Base-by-base conservation (phyloP, 2,797 vertebrate genomes). In the Channa striata region DNA sequence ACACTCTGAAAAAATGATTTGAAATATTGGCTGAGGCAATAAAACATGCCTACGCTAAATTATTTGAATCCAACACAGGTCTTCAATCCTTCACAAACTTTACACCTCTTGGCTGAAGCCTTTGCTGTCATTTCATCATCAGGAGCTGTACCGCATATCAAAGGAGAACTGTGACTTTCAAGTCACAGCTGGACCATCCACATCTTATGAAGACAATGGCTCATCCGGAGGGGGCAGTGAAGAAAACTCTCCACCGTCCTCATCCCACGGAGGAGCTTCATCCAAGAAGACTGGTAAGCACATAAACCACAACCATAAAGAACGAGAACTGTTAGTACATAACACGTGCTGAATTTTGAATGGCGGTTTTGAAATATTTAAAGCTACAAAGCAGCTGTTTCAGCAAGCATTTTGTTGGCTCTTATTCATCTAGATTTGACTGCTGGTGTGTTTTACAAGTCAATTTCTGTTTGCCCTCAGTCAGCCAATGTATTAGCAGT, bases 141-240 rank as follows among this genome's bases (percentile, higher is more conserved):
- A 99, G 98, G 96, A 98, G 66, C 94, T 99, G 42, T 99, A 92
- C 91, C 95, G 96, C 8, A 92, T 97, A 60, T 99, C 97, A 3
- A 99, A 99, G 84, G 97, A 98, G 84, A 96, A 93, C 77, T 91
- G 91, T 0, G 96, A 97, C 87, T 97, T 99, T 57, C 86, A 77
- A 11, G 89, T 98, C 48, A 92, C 80, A 0, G 90, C 95, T 0
- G 93, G 93, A 11, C 86, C 92, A 0, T 95, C 93, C 1, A 72
- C 85, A 1, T 72, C 84, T 21, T 80, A 59, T 16, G 94, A 97
- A 0, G 96, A 98, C 58, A 96, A 94, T 39, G 90, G 92, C 54
- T 97, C 96, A 0, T 93, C 96, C 0, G 95, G 93, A 49, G 93
- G 95, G 0, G 96, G 97, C 87, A 97, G 95, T 0, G 95, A 94